These are phyloP conservation scores for Eupeodes latifasciatus DNA, from an alignment of 2,888 invertebrate species.

Conservation along the genomic window DNA sequence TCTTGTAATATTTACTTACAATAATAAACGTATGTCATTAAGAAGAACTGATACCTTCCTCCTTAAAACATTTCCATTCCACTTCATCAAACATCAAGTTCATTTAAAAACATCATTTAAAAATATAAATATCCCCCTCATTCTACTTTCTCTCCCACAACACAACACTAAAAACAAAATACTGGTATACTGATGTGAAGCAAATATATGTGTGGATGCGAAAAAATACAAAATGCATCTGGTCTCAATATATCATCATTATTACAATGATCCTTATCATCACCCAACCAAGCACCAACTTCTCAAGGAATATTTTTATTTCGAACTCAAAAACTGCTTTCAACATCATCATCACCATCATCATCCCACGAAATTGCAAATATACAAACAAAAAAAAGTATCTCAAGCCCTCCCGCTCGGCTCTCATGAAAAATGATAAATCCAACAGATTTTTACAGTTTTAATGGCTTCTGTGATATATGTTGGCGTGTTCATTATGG, in stretches of 20 bases:
- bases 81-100: background rate
- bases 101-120: background rate
- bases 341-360: constrained; percentile 53
- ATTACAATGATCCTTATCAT: constrained; percentile 66
- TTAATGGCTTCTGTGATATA: constrained; percentile 76
- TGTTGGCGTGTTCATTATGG: constrained; percentile 76
- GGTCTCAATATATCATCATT: constrained; percentile 70
- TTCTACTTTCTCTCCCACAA: constrained; percentile 38
- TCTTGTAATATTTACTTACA: too few species aligned
- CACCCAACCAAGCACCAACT: constrained; percentile 13
- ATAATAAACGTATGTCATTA: too few species aligned
- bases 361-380: constrained; percentile 52
- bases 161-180: background rate
- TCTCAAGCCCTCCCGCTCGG: constrained; percentile 55
- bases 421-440: constrained; percentile 54
- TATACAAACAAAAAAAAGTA: constrained; percentile 21
- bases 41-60: too few species aligned
- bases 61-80: too few species aligned
- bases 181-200: background rate
- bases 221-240: constrained; percentile 63
- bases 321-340: constrained; percentile 22
- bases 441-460: constrained; percentile 76
- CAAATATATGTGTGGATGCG: background rate
- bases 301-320: constrained; percentile 20
- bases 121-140: background rate